Conservation (phyloP, 2,888 invertebrate genomes). For the Drosophila nr. fundita region DNA sequence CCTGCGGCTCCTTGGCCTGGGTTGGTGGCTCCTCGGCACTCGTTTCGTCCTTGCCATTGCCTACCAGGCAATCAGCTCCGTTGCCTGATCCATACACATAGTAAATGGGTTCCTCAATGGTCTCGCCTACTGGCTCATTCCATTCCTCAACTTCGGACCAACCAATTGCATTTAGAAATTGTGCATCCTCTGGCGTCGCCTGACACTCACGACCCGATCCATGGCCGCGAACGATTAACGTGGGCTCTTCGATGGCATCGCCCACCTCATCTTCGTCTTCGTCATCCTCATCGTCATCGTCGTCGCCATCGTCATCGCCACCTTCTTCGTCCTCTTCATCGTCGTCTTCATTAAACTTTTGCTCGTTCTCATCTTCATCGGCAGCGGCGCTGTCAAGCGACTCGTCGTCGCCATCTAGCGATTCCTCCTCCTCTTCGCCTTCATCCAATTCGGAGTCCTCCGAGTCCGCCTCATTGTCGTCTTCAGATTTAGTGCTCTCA, state of each 20-base stretch:
- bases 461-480: slow-evolving; percentile 72
- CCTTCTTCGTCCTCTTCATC: slow-evolving; percentile 54
- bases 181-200: slow-evolving; percentile 29
- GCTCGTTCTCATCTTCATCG: slow-evolving; percentile 77
- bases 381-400: slow-evolving; percentile 82
- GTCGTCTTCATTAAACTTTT: slow-evolving; percentile 62
- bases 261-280: slow-evolving; percentile 84
- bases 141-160: slow-evolving; percentile 6
- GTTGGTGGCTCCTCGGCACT: slow-evolving; percentile 86
- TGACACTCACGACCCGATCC: slow-evolving; percentile 89
- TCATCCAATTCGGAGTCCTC: slow-evolving; percentile 69
- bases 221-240: slow-evolving; percentile 89
- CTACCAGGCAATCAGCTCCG: slow-evolving; percentile 90
- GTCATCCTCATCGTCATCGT: slow-evolving; percentile 76
- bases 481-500: slow-evolving; percentile 79
- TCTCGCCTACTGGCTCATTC: slow-evolving; percentile 87
- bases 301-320: slow-evolving; percentile 29
- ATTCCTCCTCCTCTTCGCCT: slow-evolving; percentile 71
- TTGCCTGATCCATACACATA: slow-evolving; percentile 88
- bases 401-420: slow-evolving; percentile 73
- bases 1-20: slow-evolving; percentile 66
- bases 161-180: slow-evolving; percentile 14
- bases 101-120: slow-evolving; percentile 90
- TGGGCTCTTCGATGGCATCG: slow-evolving; percentile 90
- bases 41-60: slow-evolving; percentile 86